Evolutionary conservation across 2,888 invertebrate genomes (phyloP), one percentile per base, ranked within the genome.

Genomic region (Heteromyza rotundicornis): DNA sequence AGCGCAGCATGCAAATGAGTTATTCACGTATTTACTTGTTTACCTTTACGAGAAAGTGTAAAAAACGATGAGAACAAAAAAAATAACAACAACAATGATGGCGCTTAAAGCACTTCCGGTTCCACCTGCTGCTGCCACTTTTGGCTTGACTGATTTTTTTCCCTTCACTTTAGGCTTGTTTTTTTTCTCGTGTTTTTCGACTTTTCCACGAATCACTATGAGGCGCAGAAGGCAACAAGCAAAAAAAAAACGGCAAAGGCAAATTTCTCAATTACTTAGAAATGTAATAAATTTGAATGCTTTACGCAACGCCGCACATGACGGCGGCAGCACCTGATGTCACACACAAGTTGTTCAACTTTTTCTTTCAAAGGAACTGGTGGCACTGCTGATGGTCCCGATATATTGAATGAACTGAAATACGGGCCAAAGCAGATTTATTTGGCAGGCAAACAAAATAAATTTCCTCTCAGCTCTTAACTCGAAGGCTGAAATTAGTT

Each of bases 141-240:
- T 75, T 75, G 70, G 71, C 74, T 74, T 73, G 74, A 73, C 72
- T 73, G 71, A 73, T 75, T 73, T 74, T 70, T 69, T 71, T 72
- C 74, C 70, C 68, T 27, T 27, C 27, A 27, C 14, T 40, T 40
- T 40, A 40, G 10, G 12, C 8, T 7, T 27, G 7, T 7, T 27
- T 27, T 22, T 51, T 23, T 51, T 19, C 22, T 23, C n/a, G 14
- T 51, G 51, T 51, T 23, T 51, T 51, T 2, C 14, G 27, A 10
- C 27, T 27, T 10, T 27, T 27, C 27, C n/a, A n/a, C n/a, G n/a
- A n/a, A n/a, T n/a, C n/a, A 7, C 27, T 27, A 10, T 27, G 27
- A 27, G 5, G 27, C 27, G 10, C 5, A 27, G 10, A 27, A 27
- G 27, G 27, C 5, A 27, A 27, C 5, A 27, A 27, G 5, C 10